Evolutionary conservation across 2,797 vertebrate genomes (phyloP).

Genomic region (Apodemus agrarius): DNA sequence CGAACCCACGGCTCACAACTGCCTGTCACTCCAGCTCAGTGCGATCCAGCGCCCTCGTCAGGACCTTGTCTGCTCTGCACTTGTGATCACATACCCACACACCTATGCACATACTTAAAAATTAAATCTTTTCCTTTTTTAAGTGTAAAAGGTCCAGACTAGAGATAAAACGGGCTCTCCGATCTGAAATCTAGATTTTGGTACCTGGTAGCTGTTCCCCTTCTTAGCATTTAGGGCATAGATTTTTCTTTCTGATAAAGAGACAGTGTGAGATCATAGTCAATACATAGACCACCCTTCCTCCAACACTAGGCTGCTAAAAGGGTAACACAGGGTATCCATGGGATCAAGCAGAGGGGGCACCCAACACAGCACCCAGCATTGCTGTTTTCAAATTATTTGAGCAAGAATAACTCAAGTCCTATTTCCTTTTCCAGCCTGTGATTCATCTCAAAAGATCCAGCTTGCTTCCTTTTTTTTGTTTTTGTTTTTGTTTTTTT

Average conservation of each 20-base stretch:
- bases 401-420: not conserved
- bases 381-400: not conserved
- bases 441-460: not conserved
- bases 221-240: not conserved
- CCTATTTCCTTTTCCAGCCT: fast-evolving
- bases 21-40: not conserved
- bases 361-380: too few species aligned
- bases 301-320: not conserved
- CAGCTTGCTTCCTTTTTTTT: too few species aligned
- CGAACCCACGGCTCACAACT: not conserved
- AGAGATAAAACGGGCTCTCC: not conserved
- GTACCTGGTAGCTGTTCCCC: not conserved
- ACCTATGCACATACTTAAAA: not conserved
- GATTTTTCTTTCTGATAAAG: not conserved
- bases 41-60: not conserved
- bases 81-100: not conserved
- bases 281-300: too few species aligned
- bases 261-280: not conserved
- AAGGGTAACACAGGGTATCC: not conserved
- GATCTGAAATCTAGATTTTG: not conserved
- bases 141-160: not conserved
- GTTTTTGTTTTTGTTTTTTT: too few species aligned
- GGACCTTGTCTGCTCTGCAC: not conserved
- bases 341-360: fast-evolving
- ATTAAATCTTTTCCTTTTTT: not conserved